A percentile compares a stretch with the other conserved stretches of the same genome.
phyloP scores from a whole-genome alignment of 2,888 invertebrate genomes.

The Dugesia japonica region DNA sequence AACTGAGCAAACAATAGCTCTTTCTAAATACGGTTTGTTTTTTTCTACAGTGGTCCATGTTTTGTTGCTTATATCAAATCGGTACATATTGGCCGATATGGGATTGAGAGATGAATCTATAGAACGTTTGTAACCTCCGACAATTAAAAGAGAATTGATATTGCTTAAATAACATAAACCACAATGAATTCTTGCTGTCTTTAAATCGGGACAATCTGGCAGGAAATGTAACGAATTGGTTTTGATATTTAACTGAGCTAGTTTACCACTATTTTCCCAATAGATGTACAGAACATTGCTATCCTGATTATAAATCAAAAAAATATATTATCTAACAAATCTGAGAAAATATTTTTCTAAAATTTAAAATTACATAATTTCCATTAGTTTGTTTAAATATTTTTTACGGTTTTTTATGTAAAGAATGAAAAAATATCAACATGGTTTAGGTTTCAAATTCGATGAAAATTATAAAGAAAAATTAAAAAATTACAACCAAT shows the following conservation, averaged over 20 bases:
- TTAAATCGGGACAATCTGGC: neutral
- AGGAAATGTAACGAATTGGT: neutral
- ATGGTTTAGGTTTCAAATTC: too few relatives aligned
- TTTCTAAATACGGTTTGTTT: slow-evolving; percentile 4
- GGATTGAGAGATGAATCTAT: slow-evolving; percentile 10
- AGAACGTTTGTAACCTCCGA: neutral
- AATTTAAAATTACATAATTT: too few relatives aligned
- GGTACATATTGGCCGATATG: neutral
- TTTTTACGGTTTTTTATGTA: too few relatives aligned
- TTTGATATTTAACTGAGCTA: slow-evolving; percentile 6
- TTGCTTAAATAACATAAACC: slow-evolving; percentile 15
- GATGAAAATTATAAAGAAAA: too few relatives aligned
- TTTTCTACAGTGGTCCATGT: neutral
- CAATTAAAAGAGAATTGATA: neutral
- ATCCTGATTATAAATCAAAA: too few relatives aligned
- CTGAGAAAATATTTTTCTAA: too few relatives aligned
- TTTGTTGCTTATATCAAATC: neutral
- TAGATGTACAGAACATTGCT: neutral
- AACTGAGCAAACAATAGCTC: slow-evolving; percentile 15
- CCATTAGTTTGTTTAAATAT: too few relatives aligned
- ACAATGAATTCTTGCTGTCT: neutral
- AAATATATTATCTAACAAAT: too few relatives aligned
- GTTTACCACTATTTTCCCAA: slow-evolving; percentile 7
- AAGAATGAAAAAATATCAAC: too few relatives aligned
- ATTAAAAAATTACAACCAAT: too few relatives aligned